Percentiles rank a stretch among this genome's conserved stretches.
Evolutionary conservation across 2,888 invertebrate genomes (phyloP).

Genomic region (Drosophila nr. perissopoda): DNA sequence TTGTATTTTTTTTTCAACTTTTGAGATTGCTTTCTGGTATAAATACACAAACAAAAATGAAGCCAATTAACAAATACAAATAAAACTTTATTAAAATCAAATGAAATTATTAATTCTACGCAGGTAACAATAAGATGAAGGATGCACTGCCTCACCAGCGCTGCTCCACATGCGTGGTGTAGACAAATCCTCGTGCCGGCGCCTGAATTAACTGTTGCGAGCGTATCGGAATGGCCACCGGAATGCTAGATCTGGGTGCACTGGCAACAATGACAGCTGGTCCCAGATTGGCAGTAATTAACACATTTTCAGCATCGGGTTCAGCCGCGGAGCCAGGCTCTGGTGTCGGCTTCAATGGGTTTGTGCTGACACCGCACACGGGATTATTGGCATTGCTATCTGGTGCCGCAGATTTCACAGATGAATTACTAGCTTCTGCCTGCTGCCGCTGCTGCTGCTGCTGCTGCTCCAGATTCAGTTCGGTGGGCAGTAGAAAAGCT

Average conservation of each 20-base stretch:
- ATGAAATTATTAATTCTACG: constrained; percentile 26
- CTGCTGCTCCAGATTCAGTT: constrained; percentile 32
- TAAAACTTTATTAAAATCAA: constrained; percentile 8
- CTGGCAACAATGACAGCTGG: constrained; percentile 57
- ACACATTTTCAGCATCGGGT: constrained; percentile 78
- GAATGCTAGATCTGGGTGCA: constrained; percentile 51
- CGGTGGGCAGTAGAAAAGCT: constrained; percentile 74
- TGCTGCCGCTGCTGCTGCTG: constrained; percentile 1
- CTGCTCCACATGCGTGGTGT: constrained; percentile 67
- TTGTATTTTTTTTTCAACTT: background rate
- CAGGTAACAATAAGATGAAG: constrained; percentile 36
- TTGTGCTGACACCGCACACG: constrained; percentile 76
- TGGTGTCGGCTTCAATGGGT: constrained; percentile 80
- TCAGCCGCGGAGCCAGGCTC: constrained; percentile 68
- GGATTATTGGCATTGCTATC: constrained; percentile 74
- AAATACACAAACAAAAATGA: constrained; percentile 14
- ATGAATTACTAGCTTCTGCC: constrained; percentile 23
- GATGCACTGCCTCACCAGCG: constrained; percentile 57
- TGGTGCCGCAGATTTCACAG: background rate
- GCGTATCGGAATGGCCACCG: constrained; percentile 70
- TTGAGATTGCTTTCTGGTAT: background rate
- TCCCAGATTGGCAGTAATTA: constrained; percentile 60
- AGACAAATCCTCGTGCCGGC: constrained; percentile 56
- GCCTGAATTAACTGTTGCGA: constrained; percentile 59
- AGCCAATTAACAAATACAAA: constrained; percentile 22